phyloP scores from a whole-genome alignment of 2,113 vertebrate genomes.

The Haemorhous mexicanus region DNA sequence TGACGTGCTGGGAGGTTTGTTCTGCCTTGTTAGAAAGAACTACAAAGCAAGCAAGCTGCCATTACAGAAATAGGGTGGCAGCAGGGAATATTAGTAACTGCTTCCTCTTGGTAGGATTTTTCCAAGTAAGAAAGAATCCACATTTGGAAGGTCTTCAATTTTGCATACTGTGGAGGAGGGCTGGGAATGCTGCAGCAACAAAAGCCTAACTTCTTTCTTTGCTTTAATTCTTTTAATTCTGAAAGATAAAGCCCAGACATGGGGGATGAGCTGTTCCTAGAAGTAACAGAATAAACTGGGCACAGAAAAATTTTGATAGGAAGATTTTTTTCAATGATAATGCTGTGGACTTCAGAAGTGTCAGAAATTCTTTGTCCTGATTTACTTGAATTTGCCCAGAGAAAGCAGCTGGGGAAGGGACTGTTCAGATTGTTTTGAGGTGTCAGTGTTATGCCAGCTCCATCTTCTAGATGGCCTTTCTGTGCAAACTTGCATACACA shows the following conservation, averaged over 20 bases:
- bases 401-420: neutral
- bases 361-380: neutral
- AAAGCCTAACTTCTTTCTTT: neutral
- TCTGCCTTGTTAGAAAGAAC: neutral
- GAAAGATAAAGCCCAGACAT: neutral
- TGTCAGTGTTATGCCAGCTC: neutral
- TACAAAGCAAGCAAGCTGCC: neutral
- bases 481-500: neutral
- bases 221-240: neutral
- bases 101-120: neutral
- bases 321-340: neutral
- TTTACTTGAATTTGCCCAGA: neutral
- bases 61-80: neutral
- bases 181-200: neutral
- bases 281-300: neutral
- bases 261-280: neutral
- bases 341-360: neutral
- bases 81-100: neutral
- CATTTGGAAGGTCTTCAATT: constrained; percentile 17
- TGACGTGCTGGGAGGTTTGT: neutral
- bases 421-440: neutral
- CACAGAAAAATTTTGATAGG: neutral
- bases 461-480: neutral
- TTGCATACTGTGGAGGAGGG: neutral
- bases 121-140: neutral